phyloP scores from a whole-genome alignment of 2,888 invertebrate species.

The Netelia virgata region DNA sequence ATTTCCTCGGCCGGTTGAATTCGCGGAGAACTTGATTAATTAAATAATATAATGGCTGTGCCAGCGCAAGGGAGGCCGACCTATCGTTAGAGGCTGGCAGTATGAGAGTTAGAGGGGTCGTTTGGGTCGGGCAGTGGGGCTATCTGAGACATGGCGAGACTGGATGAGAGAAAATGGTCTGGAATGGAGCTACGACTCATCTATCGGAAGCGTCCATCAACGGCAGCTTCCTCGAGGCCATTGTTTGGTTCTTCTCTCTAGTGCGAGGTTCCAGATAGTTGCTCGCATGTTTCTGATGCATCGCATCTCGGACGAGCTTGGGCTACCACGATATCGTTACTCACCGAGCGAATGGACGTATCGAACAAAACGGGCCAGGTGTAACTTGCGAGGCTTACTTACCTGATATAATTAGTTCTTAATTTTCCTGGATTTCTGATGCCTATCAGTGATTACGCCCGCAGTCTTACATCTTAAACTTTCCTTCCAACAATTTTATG shows the following conservation, averaged over 20 bases:
- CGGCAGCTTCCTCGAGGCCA: constrained; percentile 81
- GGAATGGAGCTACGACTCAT: constrained; percentile 66
- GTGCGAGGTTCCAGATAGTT: constrained; percentile 70
- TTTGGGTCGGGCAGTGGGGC: constrained; percentile 45
- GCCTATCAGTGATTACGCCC: not conserved
- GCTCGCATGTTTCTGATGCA: constrained; percentile 42
- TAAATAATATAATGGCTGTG: constrained; percentile 81
- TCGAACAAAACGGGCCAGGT: not conserved
- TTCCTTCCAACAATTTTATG: not conserved
- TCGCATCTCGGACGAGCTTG: constrained; percentile 27
- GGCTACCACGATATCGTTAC: constrained; percentile 49
- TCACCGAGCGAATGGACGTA: constrained; percentile 34
- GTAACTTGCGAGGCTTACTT: not conserved
- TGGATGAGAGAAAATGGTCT: constrained; percentile 57
- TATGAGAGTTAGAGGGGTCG: constrained; percentile 41
- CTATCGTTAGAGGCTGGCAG: constrained; percentile 42
- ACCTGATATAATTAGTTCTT: not conserved
- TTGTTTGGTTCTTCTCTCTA: constrained; percentile 80
- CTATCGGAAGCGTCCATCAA: constrained; percentile 84
- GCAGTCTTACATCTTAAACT: not conserved
- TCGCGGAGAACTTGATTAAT: constrained; percentile 74
- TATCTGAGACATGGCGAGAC: constrained; percentile 33
- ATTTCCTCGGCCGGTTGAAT: constrained; percentile 45
- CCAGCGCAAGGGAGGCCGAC: constrained; percentile 61
- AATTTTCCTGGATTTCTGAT: not conserved